Base-by-base conservation (phyloP, 2,797 vertebrate species). In the Parauchenoglanis punctatus region DNA sequence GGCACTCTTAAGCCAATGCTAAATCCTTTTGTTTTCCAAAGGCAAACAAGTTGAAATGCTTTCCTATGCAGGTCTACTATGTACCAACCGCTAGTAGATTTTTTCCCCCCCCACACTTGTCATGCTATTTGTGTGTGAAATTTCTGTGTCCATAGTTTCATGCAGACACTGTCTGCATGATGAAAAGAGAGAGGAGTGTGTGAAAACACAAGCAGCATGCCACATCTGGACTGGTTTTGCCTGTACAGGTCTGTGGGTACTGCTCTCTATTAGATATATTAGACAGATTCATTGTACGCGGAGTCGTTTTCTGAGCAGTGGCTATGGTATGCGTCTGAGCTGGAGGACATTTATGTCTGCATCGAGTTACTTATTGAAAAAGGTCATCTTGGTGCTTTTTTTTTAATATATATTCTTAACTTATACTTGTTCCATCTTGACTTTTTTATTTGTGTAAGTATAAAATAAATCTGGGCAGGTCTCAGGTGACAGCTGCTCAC, bases 1-100 rank as follows among this genome's bases (percentile, higher is more conserved):
- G 85, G 90, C 89, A 84, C 76, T 81, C 75, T 54, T 83, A 78
- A 31, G 10, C 67, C 80, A 81, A 49, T 85, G 58, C 15, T 73
- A 78, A 84, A 65, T 56, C 58, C 40, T 78, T 40, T 58, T 86
- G 68, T 87, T 56, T 13, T 52, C 13, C 7, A 25, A 75, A 78
- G n/a, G 18, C 52, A 68, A 82, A 46, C 70, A 58, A 40, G 46
- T 11, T 68, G 75, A 31, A 52, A 54, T 65, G 63, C 49, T 84
- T 75, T 67, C 23, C 78, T 82, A 11, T 20, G 70, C 49, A 85
- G 46, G 72, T 46, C 56, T 81, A 56, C 70, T 35, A 61, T 82
- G 54, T 81, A 59, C 49, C 68, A 84, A 18, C 40, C 1, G 3
- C 67, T 23, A 25, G 65, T 25, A 40, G 23, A 81, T 75, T 85